Evolutionary conservation across 2,113 vertebrate genomes (phyloP), one percentile per base, ranked within the genome.

Genomic region (Echinops telfairi): DNA sequence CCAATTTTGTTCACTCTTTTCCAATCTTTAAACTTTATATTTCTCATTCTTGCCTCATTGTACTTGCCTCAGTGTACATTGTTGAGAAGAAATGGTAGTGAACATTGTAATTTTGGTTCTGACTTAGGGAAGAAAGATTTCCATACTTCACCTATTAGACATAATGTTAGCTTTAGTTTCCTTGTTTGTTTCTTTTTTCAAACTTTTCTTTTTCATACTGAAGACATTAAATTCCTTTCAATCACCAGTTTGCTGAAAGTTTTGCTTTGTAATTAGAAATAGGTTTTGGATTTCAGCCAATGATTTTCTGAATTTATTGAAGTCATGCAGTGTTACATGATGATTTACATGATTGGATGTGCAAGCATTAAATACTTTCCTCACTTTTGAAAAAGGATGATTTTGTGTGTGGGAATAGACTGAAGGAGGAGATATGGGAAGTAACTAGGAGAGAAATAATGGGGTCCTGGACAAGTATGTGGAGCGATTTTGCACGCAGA

Each of bases 301-400:
- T 60, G 43, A 29, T 29, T 90, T 70, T 93, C 31, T 25, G 27
- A 27, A 71, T 81, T 47, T 88, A 77, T 77, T 77, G 47, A 85
- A 22, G 84, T 43, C 40, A 3, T 90, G 1, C 68, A 10, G 3
- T 31, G 71, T 86, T 62, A 77, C 78, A 1, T 25, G 23, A 79
- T 95, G 29, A 70, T 73, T 86, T 66, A 77, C 5, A 64, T 22
- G 86, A n/a, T 78, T 23, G 0, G 29, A 88, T 58, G 88, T 93
- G 88, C 33, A 83, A 85, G 60, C 89, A 66, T 83, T 82, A 85
- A 91, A 57, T 47, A 10, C 22, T 66, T 84, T 90, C 87, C 40
- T 93, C 70, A 58, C 12, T 68, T 76, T 83, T 83, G 58, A 47
- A 78, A 60, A 85, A 53, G 47, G 15, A 60, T 64, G 66, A 29